Percentiles rank a stretch among this genome's conserved stretches.
Conservation (phyloP, 2,113 vertebrate genomes). For the Oceanodroma tethys region DNA sequence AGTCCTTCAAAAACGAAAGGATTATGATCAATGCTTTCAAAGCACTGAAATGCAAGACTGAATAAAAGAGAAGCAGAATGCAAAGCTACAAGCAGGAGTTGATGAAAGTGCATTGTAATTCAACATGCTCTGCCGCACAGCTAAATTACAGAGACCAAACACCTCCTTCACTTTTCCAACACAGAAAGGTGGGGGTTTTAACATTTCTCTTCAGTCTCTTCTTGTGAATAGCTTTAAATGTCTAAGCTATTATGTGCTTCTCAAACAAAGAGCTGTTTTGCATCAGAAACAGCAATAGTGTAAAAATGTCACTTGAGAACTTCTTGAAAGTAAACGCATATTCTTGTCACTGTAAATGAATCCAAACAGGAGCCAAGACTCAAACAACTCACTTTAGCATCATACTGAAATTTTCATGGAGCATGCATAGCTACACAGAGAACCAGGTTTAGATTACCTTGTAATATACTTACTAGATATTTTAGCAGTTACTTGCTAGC, state of each 20-base stretch:
- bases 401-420: neutral
- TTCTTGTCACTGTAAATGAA: neutral
- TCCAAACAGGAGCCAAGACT: neutral
- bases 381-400: neutral
- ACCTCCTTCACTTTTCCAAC: constrained; percentile 30
- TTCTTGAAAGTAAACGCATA: neutral
- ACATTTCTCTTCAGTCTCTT: neutral
- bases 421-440: neutral
- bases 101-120: constrained; percentile 72
- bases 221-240: neutral
- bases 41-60: neutral
- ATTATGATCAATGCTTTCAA: neutral
- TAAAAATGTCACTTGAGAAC: neutral
- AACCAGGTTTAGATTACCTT: neutral
- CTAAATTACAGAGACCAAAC: constrained; percentile 24
- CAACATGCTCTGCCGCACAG: constrained; percentile 22
- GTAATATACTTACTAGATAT: neutral
- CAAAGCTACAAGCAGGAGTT: constrained; percentile 46
- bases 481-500: neutral
- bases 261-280: neutral
- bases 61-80: constrained; percentile 34
- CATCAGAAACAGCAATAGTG: neutral
- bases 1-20: neutral
- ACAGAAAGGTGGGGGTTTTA: neutral
- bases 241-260: neutral